These are phyloP conservation scores for Chaetogeoica ovagalla DNA, from an alignment of 2,888 invertebrate genomes.

Conservation along the genomic window DNA sequence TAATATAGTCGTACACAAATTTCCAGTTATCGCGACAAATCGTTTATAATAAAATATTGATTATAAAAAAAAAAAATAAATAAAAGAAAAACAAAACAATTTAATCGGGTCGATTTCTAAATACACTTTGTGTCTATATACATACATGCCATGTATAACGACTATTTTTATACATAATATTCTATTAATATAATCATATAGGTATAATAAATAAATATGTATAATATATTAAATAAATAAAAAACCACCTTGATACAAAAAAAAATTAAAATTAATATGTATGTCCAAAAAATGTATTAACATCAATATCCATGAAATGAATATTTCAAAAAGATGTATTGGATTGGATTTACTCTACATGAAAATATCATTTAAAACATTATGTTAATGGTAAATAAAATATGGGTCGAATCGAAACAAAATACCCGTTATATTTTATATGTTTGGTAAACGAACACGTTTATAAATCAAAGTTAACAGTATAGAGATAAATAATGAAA, in stretches of 20 bases:
- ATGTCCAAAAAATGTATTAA: too few relatives aligned
- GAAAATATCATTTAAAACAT: constrained; percentile 1
- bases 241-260: too few relatives aligned
- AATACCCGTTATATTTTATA: background rate
- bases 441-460: background rate
- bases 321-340: too few relatives aligned
- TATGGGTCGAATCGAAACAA: background rate
- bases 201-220: background rate
- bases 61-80: too few relatives aligned
- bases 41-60: too few relatives aligned
- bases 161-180: background rate
- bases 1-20: background rate
- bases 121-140: too few relatives aligned
- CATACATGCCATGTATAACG: background rate
- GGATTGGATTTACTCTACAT: background rate
- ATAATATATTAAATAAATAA: background rate
- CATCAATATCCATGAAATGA: too few relatives aligned
- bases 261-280: too few relatives aligned
- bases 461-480: background rate
- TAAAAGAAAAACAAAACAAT: constrained; percentile 12
- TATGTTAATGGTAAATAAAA: constrained; percentile 7
- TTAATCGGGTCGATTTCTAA: background rate
- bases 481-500: background rate
- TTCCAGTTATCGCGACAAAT: background rate
- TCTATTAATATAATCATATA: background rate